These are phyloP conservation scores for Sander lucioperca DNA, from an alignment of 2,113 vertebrate genomes.

Conservation along the genomic window DNA sequence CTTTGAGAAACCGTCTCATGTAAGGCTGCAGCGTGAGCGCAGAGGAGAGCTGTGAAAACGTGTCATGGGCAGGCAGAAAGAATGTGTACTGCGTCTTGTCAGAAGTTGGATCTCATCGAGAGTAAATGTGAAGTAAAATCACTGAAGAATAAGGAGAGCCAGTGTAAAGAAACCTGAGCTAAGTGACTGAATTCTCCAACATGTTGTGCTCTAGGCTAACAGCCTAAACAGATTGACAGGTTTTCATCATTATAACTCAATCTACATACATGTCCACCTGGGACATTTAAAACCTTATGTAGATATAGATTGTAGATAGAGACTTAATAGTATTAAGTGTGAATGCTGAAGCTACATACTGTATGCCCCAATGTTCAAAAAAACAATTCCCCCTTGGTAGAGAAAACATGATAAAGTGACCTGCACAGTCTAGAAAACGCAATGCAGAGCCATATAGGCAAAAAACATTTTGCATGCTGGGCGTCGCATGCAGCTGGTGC, in stretches of 20 bases:
- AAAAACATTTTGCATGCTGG: too few species aligned
- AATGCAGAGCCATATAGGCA: too few species aligned
- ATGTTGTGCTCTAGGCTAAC: constrained; percentile 14
- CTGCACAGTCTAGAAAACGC: too few species aligned
- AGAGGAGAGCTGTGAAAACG: constrained; percentile 39
- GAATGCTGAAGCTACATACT: neutral
- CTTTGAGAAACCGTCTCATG: constrained; percentile 56
- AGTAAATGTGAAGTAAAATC: constrained; percentile 38
- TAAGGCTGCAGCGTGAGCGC: constrained; percentile 19
- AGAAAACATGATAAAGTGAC: too few species aligned
- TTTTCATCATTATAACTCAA: neutral
- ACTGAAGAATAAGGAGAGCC: constrained; percentile 34
- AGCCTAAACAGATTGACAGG: neutral
- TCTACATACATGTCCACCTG: neutral
- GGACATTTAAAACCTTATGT: constrained; percentile 2
- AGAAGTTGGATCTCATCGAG: constrained; percentile 39
- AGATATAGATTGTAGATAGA: neutral
- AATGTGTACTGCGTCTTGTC: constrained; percentile 61
- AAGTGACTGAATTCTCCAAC: constrained; percentile 22
- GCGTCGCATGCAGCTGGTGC: too few species aligned
- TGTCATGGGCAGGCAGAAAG: constrained; percentile 17
- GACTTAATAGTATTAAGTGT: neutral
- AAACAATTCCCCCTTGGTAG: too few species aligned
- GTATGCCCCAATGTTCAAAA: too few species aligned
- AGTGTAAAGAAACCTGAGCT: constrained; percentile 63